Percentiles rank a stretch among this genome's conserved stretches.
These are phyloP conservation scores for Amorpha juglandis DNA, from an alignment of 2,888 invertebrate species.

Conservation along the genomic window DNA sequence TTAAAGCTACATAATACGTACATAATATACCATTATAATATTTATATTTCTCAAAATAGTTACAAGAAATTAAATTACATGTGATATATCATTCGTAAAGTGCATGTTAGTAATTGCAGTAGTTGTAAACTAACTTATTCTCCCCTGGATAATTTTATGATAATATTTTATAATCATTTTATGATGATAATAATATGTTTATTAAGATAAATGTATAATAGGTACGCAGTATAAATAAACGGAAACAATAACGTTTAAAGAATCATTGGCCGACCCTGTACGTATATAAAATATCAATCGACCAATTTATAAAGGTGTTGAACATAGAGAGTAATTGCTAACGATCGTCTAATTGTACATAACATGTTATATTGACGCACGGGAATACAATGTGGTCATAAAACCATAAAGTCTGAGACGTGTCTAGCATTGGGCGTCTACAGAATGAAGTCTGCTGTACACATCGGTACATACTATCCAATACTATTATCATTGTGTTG, in stretches of 20 bases:
- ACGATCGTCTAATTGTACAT: slow-evolving; percentile 24
- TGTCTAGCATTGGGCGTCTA: slow-evolving; percentile 34
- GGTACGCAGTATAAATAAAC: neutral
- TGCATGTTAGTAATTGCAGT: no score
- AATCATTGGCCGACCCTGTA: neutral
- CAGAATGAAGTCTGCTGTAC: slow-evolving; percentile 31
- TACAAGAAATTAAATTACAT: no score
- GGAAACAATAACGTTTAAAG: neutral
- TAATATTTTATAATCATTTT: no score
- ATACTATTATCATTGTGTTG: neutral
- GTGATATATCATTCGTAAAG: no score
- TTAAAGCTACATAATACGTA: no score
- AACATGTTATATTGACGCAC: slow-evolving; percentile 32
- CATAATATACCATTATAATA: no score
- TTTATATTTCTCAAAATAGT: no score
- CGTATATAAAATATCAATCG: neutral
- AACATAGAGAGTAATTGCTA: slow-evolving; percentile 16
- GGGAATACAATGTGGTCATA: slow-evolving; percentile 38
- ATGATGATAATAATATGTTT: no score
- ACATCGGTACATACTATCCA: neutral
- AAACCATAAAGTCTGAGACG: slow-evolving; percentile 37
- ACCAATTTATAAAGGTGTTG: neutral
- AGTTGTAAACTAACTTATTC: no score
- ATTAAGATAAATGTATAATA: neutral
- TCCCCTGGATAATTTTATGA: no score